Evolutionary conservation across 2,888 invertebrate species (phyloP).

Genomic region (Brenthis hecate): DNA sequence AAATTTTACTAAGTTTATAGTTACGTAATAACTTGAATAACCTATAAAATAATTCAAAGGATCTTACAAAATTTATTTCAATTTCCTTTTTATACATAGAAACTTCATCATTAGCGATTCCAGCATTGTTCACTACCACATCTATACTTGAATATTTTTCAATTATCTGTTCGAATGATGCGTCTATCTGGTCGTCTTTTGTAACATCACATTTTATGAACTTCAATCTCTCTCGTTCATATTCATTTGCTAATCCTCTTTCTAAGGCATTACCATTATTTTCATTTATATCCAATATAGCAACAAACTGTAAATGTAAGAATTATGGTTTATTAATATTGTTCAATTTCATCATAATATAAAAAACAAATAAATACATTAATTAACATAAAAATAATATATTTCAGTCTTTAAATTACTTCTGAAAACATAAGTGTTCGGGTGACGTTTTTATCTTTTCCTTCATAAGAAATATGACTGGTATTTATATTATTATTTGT

Average conservation of each 20-base stretch:
- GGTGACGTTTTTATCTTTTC: too few species aligned
- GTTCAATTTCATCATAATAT: too few species aligned
- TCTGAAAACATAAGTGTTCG: too few species aligned
- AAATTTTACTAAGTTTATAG: too few species aligned
- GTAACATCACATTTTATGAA: constrained; percentile 57
- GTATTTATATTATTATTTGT: too few species aligned
- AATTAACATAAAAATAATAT: too few species aligned
- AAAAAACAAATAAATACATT: not conserved
- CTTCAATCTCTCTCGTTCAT: constrained; percentile 46
- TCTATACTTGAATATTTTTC: constrained; percentile 48
- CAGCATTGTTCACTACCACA: constrained; percentile 56
- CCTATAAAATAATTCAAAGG: not conserved
- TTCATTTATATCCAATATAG: constrained; percentile 52
- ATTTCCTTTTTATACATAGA: constrained; percentile 48
- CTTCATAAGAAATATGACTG: too few species aligned
- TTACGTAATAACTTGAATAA: too few species aligned
- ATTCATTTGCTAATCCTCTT: constrained; percentile 46
- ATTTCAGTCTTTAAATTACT: too few species aligned
- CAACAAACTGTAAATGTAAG: constrained; percentile 42
- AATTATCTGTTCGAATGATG: constrained; percentile 43
- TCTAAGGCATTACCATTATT: constrained; percentile 43
- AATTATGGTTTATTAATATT: not conserved
- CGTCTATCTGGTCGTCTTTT: constrained; percentile 47
- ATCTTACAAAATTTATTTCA: constrained; percentile 51
- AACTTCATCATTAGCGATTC: constrained; percentile 47